Evolutionary conservation across 2,113 vertebrate genomes (phyloP).

Genomic region (Pelecanus crispus): DNA sequence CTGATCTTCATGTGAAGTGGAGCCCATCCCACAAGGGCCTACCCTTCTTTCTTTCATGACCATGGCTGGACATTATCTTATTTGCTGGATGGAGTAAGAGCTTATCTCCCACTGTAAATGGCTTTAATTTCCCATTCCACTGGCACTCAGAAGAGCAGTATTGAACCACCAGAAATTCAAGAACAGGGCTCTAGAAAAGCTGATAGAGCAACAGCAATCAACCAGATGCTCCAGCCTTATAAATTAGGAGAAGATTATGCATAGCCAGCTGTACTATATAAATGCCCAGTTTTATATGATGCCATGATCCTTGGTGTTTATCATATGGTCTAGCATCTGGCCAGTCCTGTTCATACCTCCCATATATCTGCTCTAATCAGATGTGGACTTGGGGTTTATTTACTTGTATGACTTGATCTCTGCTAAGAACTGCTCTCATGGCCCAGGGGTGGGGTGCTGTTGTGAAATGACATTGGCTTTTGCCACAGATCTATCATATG

Average conservation of each 20-base stretch:
- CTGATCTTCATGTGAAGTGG: background rate
- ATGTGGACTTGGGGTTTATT: slow-evolving; percentile 19
- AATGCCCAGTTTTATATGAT: slow-evolving; percentile 65
- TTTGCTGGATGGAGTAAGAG: background rate
- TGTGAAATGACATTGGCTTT: background rate
- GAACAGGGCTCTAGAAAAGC: slow-evolving; percentile 27
- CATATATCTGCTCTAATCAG: slow-evolving; percentile 65
- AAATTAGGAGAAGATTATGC: slow-evolving; percentile 76
- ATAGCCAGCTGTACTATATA: slow-evolving; percentile 70
- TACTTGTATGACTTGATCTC: slow-evolving; percentile 20
- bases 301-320: slow-evolving; percentile 65
- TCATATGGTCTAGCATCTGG: slow-evolving; percentile 76
- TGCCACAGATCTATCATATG: background rate
- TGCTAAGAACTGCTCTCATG: background rate
- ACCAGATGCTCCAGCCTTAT: slow-evolving; percentile 73
- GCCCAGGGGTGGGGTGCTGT: background rate
- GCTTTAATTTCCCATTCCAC: background rate
- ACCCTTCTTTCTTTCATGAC: background rate
- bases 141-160: background rate
- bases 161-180: slow-evolving; percentile 12
- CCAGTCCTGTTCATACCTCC: slow-evolving; percentile 43
- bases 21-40: background rate
- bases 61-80: background rate
- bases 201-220: slow-evolving; percentile 56
- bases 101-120: background rate